Evolutionary conservation across 2,797 vertebrate species (phyloP).

Genomic region (Myotis planiceps): DNA sequence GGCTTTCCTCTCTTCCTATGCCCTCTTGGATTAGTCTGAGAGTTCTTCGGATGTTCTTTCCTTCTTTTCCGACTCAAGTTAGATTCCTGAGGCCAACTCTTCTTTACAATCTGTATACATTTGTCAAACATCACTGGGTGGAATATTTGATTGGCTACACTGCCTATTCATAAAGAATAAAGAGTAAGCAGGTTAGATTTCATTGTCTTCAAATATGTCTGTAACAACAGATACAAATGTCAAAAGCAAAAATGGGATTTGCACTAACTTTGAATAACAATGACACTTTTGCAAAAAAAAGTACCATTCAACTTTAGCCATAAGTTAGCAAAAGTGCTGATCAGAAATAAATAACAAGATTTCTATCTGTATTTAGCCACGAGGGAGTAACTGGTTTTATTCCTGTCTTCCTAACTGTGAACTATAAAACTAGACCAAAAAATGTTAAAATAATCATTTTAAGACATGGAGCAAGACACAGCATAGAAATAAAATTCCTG

Average conservation of each 20-base stretch:
- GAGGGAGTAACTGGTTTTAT: not conserved
- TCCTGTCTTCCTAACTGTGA: not conserved
- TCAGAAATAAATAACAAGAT: not conserved
- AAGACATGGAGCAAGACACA: not conserved
- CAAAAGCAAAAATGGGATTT: not conserved
- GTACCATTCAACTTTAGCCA: not conserved
- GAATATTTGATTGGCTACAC: conserved; percentile 92
- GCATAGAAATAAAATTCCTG: not conserved
- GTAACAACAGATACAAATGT: not conserved
- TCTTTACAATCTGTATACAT: conserved; percentile 89
- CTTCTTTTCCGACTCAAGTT: conserved; percentile 92
- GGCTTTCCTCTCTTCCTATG: conserved; percentile 89
- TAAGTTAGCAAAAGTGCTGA: not conserved
- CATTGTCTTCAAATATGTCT: not conserved
- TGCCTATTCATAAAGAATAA: conserved; percentile 87
- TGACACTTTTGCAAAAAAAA: conserved; percentile 15
- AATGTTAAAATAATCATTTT: not conserved
- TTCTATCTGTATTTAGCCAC: not conserved
- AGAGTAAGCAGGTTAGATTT: conserved; percentile 48
- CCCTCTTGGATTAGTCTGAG: conserved; percentile 80
- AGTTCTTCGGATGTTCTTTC: conserved; percentile 85
- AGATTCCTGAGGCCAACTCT: conserved; percentile 91
- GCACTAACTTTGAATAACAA: not conserved
- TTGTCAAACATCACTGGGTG: conserved; percentile 95
- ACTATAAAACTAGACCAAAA: not conserved